Base-by-base conservation (phyloP, 2,888 invertebrate species). In the Nemapogon koenigi region DNA sequence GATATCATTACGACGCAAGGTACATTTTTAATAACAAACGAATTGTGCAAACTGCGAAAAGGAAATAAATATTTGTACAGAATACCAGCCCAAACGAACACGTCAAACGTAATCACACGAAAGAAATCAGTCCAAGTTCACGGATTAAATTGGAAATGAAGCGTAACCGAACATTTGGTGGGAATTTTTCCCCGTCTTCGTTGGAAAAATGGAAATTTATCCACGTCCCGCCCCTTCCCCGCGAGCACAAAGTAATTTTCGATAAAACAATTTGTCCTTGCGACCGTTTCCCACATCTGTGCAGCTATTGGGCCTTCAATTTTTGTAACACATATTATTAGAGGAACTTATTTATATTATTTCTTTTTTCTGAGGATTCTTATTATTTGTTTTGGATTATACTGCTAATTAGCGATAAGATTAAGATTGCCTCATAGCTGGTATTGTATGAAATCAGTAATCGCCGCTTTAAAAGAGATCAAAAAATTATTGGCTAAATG, bases 251-350 rank as follows among this genome's bases (percentile, higher is more conserved):
- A 71, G 73, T 72, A 71, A 76, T 76, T 73, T 73, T 73, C 75
- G 71, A 72, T 73, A 72, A 70, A 75, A 75, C 73, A 76, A 72
- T 76, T 76, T 75, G 70, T 75, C 72, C 60, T 51, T 45, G 53
- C 49, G 57, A 59, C 59, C 65, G 64, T 73, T 73, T 55, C 56
- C 59, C 64, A 61, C 75, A 75, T 72, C 75, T 73, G 76, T 57
- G 72, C 53, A 50, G 47, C 51, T 51, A 53, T 52, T 53, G 54
- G 48, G 19, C 11, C 18, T 4, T 33, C 33, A 33, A 33, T 33
- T 19, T 16, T 33, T 33, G 30, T 15, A 33, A n/a, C n/a, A n/a
- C n/a, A n/a, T n/a, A n/a, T n/a, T n/a, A n/a, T n/a, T n/a, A n/a
- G n/a, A n/a, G n/a, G n/a, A n/a, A n/a, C n/a, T n/a, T n/a, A n/a